Conservation (phyloP, 2,797 vertebrate genomes). For the Gymnodraco acuticeps region DNA sequence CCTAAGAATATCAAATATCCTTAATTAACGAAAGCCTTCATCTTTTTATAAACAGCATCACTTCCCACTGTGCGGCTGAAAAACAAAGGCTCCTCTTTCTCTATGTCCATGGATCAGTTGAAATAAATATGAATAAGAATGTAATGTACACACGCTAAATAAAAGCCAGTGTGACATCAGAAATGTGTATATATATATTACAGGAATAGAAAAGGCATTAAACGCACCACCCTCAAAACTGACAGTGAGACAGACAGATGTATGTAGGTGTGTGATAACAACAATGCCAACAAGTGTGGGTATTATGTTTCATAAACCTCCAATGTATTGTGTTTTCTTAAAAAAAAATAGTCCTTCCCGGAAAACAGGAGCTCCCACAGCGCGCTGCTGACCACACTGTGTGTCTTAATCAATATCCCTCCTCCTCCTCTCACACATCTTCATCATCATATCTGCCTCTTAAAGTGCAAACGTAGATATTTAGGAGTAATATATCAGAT, state of each 20-base stretch:
- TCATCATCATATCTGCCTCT: conserved; percentile 18
- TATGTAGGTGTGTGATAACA: background rate
- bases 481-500: conserved; percentile 35
- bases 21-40: no score
- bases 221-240: background rate
- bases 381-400: conserved; percentile 21
- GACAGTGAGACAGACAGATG: background rate
- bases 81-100: no score
- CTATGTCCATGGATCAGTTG: no score
- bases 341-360: conserved; percentile 24
- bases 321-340: conserved; percentile 4
- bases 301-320: conserved; percentile 33
- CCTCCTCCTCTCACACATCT: conserved; percentile 33
- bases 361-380: conserved; percentile 24
- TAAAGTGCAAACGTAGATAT: conserved; percentile 39
- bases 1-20: background rate
- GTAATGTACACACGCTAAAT: background rate
- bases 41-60: no score
- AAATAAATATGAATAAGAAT: background rate
- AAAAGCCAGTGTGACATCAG: background rate
- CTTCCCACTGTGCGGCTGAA: no score
- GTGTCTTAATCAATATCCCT: conserved; percentile 51
- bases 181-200: background rate
- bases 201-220: background rate
- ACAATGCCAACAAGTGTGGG: conserved; percentile 30